phyloP scores from a whole-genome alignment of 2,888 invertebrate genomes.

The Pogonocherus hispidulus region DNA sequence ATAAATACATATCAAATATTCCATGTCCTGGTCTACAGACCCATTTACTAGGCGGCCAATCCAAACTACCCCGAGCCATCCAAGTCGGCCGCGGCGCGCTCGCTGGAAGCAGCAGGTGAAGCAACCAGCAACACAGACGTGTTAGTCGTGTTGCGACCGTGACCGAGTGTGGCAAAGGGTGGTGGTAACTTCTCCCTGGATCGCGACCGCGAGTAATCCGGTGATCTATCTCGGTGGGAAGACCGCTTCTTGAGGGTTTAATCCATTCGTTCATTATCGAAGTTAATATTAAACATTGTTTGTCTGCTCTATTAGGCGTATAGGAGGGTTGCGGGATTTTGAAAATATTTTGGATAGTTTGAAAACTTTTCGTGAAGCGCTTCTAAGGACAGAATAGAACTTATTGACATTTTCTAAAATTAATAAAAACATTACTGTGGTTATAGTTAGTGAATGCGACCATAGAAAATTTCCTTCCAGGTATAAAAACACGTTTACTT shows the following conservation, averaged over 20 bases:
- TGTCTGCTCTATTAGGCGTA: background rate
- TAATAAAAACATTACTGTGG: too few relatives aligned
- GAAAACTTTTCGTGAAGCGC: background rate
- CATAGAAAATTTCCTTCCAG: too few relatives aligned
- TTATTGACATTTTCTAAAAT: background rate
- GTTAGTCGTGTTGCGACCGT: constrained; percentile 55
- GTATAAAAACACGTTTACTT: too few relatives aligned
- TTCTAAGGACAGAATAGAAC: background rate
- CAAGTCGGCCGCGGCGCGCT: constrained; percentile 3
- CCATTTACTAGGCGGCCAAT: background rate
- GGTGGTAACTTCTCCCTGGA: constrained; percentile 7
- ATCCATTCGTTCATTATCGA: background rate
- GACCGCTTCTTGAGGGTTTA: background rate
- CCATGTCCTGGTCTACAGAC: background rate
- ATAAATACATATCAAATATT: too few relatives aligned
- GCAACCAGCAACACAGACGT: constrained; percentile 47
- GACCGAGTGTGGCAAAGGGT: constrained; percentile 42
- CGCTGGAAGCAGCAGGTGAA: constrained; percentile 48
- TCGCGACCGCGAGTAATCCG: constrained; percentile 13
- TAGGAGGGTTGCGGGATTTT: background rate
- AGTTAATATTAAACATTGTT: background rate
- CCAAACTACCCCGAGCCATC: background rate
- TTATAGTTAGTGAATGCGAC: too few relatives aligned
- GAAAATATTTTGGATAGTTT: background rate
- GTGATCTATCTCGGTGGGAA: background rate